phyloP scores from a whole-genome alignment of 1,140 invertebrate species.

The Sipha flava region DNA sequence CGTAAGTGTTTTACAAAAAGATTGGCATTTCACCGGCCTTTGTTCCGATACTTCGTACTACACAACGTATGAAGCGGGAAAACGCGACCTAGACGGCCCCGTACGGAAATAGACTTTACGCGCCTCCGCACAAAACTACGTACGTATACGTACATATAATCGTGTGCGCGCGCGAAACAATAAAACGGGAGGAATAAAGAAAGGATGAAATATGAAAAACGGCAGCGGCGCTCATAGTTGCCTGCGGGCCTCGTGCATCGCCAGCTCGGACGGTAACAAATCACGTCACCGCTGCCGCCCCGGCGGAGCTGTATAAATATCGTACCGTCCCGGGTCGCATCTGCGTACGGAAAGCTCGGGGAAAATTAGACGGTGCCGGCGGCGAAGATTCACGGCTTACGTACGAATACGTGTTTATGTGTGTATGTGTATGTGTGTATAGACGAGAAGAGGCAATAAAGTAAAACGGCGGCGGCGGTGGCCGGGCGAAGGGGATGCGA shows the following conservation, averaged over 20 bases:
- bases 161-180: not conserved
- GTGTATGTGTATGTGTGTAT: not conserved
- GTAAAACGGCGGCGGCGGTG: slow-evolving; percentile 43
- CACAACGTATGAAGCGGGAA: too few relatives aligned
- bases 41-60: too few relatives aligned
- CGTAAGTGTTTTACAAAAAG: too few relatives aligned
- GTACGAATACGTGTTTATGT: not conserved
- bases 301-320: not conserved
- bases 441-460: not conserved
- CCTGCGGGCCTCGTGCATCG: not conserved
- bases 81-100: too few relatives aligned
- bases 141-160: not conserved
- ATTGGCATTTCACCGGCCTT: too few relatives aligned
- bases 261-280: slow-evolving; percentile 29
- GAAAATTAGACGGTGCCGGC: slow-evolving; percentile 18
- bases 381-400: slow-evolving; percentile 25
- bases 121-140: too few relatives aligned
- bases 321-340: not conserved
- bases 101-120: too few relatives aligned
- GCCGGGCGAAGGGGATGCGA: slow-evolving; percentile 51
- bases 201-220: slow-evolving; percentile 17
- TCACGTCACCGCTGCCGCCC: not conserved
- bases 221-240: not conserved
- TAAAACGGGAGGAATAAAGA: not conserved
- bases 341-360: slow-evolving; percentile 22